phyloP scores from a whole-genome alignment of 2,113 vertebrate species.

The Hippocampus guttulatus region DNA sequence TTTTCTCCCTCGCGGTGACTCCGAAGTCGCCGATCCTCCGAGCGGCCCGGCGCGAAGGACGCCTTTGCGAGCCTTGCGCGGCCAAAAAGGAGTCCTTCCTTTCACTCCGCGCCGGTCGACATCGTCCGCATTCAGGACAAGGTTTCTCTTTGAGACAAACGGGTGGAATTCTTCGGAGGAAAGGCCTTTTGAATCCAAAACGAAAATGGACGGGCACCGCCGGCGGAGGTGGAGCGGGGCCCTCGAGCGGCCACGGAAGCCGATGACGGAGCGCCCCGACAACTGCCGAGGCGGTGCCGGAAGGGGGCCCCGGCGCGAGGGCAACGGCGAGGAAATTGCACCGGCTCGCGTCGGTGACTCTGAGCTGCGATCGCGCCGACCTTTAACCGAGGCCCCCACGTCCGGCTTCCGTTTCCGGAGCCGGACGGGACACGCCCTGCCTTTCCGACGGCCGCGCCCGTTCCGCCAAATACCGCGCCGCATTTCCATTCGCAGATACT shows the following conservation, averaged over 20 bases:
- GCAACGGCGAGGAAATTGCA: too few species aligned
- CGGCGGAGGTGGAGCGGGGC: too few species aligned
- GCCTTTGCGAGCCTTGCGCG: slow-evolving; percentile 46
- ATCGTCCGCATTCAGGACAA: slow-evolving; percentile 29
- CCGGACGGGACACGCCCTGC: slow-evolving; percentile 48
- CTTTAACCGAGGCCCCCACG: slow-evolving; percentile 17
- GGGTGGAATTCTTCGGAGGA: slow-evolving; percentile 17
- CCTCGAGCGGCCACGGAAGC: too few species aligned
- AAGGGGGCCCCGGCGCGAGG: too few species aligned
- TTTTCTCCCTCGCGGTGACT: slow-evolving; percentile 31
- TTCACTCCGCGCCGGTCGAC: slow-evolving; percentile 31
- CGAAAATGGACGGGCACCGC: too few species aligned
- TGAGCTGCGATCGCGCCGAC: slow-evolving; percentile 28
- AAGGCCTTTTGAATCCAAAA: not conserved
- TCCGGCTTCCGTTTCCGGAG: slow-evolving; percentile 29
- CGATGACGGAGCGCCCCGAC: too few species aligned
- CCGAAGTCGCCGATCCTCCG: slow-evolving; percentile 21
- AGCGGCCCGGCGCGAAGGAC: slow-evolving; percentile 31
- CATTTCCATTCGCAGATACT: slow-evolving; percentile 1
- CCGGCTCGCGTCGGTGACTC: too few species aligned
- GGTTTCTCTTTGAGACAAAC: slow-evolving; percentile 39
- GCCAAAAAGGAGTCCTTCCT: slow-evolving; percentile 44
- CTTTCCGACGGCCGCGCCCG: slow-evolving; percentile 43
- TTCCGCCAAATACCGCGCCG: slow-evolving; percentile 5
- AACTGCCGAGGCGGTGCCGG: too few species aligned